These are phyloP conservation scores for Montipora capricornis DNA, from an alignment of 64 coral and sea anemone genomes.

Conservation along the genomic window DNA sequence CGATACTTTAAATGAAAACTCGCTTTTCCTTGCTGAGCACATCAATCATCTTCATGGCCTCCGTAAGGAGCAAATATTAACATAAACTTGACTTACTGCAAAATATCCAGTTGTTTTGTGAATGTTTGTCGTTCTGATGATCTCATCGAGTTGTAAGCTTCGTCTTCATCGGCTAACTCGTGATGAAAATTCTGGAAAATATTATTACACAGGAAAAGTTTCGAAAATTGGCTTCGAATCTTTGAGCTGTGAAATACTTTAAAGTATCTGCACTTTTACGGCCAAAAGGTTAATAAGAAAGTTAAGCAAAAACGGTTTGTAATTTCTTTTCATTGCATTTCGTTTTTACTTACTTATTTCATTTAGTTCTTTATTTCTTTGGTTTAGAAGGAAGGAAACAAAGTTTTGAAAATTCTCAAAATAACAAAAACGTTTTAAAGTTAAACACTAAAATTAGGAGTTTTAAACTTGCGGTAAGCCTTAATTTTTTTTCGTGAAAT, in stretches of 20 bases:
- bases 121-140: constrained; percentile 72
- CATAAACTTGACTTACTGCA: constrained; percentile 1
- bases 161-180: constrained; percentile 84
- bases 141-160: constrained; percentile 84
- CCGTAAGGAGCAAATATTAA: background rate
- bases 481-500: background rate
- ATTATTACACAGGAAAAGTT: background rate
- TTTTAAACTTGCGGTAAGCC: too few species aligned
- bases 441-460: too few species aligned
- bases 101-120: constrained; percentile 65
- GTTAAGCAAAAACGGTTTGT: too few species aligned
- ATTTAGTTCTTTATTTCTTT: background rate
- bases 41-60: too few species aligned
- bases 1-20: too few species aligned
- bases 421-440: too few species aligned
- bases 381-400: background rate
- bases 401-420: too few species aligned
- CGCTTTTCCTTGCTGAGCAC: too few species aligned
- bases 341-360: background rate
- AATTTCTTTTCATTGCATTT: too few species aligned
- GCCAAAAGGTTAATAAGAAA: too few species aligned
- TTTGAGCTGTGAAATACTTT: background rate
- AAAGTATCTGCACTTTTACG: too few species aligned
- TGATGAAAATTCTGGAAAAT: constrained; percentile 62
- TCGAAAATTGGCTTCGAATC: background rate